These are phyloP conservation scores for Apaloderma vittatum DNA, from an alignment of 2,113 vertebrate genomes.

Conservation along the genomic window DNA sequence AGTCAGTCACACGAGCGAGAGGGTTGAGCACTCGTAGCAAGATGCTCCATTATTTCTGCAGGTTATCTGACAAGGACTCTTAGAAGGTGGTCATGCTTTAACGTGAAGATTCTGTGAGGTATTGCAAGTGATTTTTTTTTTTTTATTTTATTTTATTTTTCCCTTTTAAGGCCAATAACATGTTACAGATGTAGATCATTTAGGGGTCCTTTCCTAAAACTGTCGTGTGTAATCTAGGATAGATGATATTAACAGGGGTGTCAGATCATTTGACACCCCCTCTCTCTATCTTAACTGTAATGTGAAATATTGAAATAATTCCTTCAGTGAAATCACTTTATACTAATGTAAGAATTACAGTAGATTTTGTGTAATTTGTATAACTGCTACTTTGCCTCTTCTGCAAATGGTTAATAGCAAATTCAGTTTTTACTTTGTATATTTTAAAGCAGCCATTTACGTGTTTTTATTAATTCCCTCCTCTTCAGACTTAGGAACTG, in stretches of 20 bases:
- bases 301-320: slow-evolving; percentile 82
- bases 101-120: slow-evolving; percentile 64
- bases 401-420: slow-evolving; percentile 68
- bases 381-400: slow-evolving; percentile 77
- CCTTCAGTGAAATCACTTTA: slow-evolving; percentile 72
- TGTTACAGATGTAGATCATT: slow-evolving; percentile 73
- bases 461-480: slow-evolving; percentile 69
- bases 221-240: slow-evolving; percentile 75
- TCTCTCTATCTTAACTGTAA: slow-evolving; percentile 70
- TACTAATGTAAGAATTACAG: slow-evolving; percentile 66
- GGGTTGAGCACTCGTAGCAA: slow-evolving; percentile 34
- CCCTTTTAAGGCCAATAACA: slow-evolving; percentile 25
- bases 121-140: slow-evolving; percentile 55
- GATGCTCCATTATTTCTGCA: slow-evolving; percentile 53
- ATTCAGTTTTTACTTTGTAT: slow-evolving; percentile 71
- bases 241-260: slow-evolving; percentile 42
- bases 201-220: slow-evolving; percentile 76
- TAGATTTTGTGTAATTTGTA: slow-evolving; percentile 73
- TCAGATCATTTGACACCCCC: neutral
- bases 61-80: slow-evolving; percentile 70
- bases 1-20: slow-evolving; percentile 25
- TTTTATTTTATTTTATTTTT: neutral
- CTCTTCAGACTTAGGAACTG: slow-evolving; percentile 51
- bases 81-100: slow-evolving; percentile 54
- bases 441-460: slow-evolving; percentile 70